These are phyloP conservation scores for Amyelois transitella DNA, from an alignment of 1,140 invertebrate genomes.

Conservation along the genomic window DNA sequence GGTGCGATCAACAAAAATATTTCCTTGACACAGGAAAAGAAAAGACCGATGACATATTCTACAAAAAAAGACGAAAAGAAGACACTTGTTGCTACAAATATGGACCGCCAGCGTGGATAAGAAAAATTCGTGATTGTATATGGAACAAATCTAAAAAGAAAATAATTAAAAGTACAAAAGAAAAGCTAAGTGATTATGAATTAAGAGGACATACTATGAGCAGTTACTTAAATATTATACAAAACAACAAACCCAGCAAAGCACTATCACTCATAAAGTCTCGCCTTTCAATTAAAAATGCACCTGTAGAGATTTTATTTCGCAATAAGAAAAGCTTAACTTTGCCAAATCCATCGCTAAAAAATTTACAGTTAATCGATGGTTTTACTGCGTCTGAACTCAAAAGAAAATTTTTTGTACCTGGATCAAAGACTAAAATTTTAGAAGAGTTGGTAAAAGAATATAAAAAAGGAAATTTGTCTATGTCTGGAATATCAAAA, in stretches of 20 bases:
- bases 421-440: constrained; percentile 21
- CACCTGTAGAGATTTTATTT: neutral
- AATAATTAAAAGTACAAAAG: too few relatives aligned
- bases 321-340: constrained; percentile 7
- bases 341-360: constrained; percentile 8
- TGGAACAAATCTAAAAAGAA: constrained; percentile 22
- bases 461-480: constrained; percentile 29
- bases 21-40: neutral
- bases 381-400: constrained; percentile 5
- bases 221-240: neutral
- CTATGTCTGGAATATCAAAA: constrained; percentile 16
- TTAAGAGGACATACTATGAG: too few relatives aligned
- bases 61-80: constrained; percentile 14
- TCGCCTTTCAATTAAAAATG: neutral
- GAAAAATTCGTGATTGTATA: constrained; percentile 20
- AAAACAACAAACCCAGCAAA: too few relatives aligned
- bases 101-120: constrained; percentile 12
- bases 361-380: constrained; percentile 12
- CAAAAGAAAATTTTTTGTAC: constrained; percentile 19
- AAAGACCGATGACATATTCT: constrained; percentile 2
- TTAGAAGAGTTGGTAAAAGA: constrained; percentile 27
- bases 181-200: neutral
- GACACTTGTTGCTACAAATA: constrained; percentile 18
- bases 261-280: neutral
- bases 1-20: neutral